Base-by-base conservation (phyloP, 2,113 vertebrate species). In the Sander lucioperca region DNA sequence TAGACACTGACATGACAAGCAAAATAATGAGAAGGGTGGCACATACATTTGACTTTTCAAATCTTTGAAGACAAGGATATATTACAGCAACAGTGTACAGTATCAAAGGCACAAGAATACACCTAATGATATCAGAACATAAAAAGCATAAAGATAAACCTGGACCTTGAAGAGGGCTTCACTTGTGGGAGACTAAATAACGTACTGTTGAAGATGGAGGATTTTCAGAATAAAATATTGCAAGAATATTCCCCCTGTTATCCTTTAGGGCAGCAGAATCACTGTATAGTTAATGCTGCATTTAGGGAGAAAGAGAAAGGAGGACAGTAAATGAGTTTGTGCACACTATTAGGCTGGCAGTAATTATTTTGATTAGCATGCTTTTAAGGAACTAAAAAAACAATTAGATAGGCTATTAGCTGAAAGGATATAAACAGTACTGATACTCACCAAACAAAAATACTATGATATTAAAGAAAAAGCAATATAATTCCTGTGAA, bases 361-460 rank as follows among this genome's bases (percentile, higher is more conserved):
- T 82, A 74, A 82, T 90, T 74, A 68, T 70, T 84, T 78, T 66
- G 21, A 79, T 85, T 78, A 71, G 51, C 15, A 85, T 79, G 67
- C 72, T 79, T 83, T 54, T 80, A 65, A 68, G 61, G 61, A 81
- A 53, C 65, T 71, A 27, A 56, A 47, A 67, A 86, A 83, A 62
- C 67, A 77, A 78, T 78, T 77, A 69, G 21, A 71, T 6, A 80
- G 39, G 75, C 76, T 45, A 70, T 84, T 69, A 62, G 51, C 62
- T 85, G 30, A 76, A 81, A 53, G 30, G 27, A 63, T 27, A 64
- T 10, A 57, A 61, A 77, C 39, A 59, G 27, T 0, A 27, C 2
- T 27, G 10, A 12, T 68, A 62, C 18, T 57, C 25, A 13, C 5
- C 21, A 62, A 57, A 65, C 39, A 71, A 21, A 62, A 67, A 53